Base-by-base conservation (phyloP, 2,797 vertebrate genomes). In the Arctocebus calabarensis region DNA sequence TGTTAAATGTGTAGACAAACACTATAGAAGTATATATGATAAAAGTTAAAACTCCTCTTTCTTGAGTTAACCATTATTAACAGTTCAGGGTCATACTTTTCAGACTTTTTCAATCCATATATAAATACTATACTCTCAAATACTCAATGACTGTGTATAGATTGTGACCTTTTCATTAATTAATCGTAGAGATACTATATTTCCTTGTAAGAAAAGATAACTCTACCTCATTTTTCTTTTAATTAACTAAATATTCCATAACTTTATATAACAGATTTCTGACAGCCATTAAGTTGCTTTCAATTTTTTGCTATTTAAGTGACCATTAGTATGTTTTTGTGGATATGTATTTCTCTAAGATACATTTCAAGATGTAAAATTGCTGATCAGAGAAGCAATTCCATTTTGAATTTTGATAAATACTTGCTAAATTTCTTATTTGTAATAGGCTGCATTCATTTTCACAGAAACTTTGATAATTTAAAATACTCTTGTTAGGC, bases 361-460 rank as follows among this genome's bases (percentile, higher is more conserved):
- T 71, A 90, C 12, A 88, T 74, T 32, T 20, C 59, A n/a, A 66
- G 29, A n/a, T 81, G 16, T 57, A 61, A 90, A 94, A 84, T 34
- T 92, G 25, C 59, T 91, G 6, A 66, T 73, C 43, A 73, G 5
- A 86, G 16, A 90, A 20, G 68, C 32, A n/a, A 64, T 93, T 48
- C 87, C 29, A 45, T 82, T 93, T 92, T 83, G 66, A 88, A 62
- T 86, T 83, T 96, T 91, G 62, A 27, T 68, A 86, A 86, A 75
- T 84, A 74, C 84, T 55, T 88, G 43, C 34, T 59, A 64, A 55
- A 75, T 75, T 90, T 89, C 25, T 66, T n/a, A n/a, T n/a, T 25
- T 79, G 66, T 40, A 84, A n/a, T 79, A 45, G 34, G 12, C 32
- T 86, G 16, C 48, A 68, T 77, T 91, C 45, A 71, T 91, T 93